Base-by-base conservation (phyloP, 2,888 invertebrate genomes). In the Drosophila multiciliata region DNA sequence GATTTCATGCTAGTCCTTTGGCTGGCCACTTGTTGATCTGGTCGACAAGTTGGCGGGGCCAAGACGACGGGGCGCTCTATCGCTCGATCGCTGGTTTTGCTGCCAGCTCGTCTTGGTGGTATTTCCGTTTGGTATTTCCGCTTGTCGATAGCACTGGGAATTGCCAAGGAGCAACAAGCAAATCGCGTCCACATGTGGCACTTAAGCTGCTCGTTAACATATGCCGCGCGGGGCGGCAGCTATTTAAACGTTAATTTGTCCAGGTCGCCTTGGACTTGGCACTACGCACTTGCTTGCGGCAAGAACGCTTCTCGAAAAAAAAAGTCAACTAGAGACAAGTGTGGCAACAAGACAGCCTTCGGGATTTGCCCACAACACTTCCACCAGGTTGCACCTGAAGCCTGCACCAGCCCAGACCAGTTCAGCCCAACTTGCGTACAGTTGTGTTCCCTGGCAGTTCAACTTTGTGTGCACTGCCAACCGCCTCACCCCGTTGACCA, bases 1-100 rank as follows among this genome's bases (percentile, higher is more conserved):
- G 23, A 42, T 60, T n/a, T 38, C 1, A 17, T 15, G 53, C 29
- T 7, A 38, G 52, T 59, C 61, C 20, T 53, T 53, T 40, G 7
- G 55, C 40, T 61, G 61, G 54, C 60, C 83, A 83, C 83, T 83
- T 83, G 83, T 85, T 83, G 83, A 82, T 77, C 74, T 77, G 52
- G 49, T 36, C 42, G n/a, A 66, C 71, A 81, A 80, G 61, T 74
- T 80, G 78, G 81, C 66, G 66, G 67, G 66, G 67, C 73, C 66
- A 65, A 63, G 33, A 33, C 53, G 38, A 35, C 69, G 52, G 61
- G 50, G 68, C 54, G 48, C 42, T 57, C 20, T 3, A 54, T 55
- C 26, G 20, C 45, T 45, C 8, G 45, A 55, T 55, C 38, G 38
- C 26, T 45, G 20, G 15, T 7, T 15, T 23, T 45, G 20, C 45